Base-by-base conservation (phyloP, 2,113 vertebrate species). In the Brachionichthys hirsutus region DNA sequence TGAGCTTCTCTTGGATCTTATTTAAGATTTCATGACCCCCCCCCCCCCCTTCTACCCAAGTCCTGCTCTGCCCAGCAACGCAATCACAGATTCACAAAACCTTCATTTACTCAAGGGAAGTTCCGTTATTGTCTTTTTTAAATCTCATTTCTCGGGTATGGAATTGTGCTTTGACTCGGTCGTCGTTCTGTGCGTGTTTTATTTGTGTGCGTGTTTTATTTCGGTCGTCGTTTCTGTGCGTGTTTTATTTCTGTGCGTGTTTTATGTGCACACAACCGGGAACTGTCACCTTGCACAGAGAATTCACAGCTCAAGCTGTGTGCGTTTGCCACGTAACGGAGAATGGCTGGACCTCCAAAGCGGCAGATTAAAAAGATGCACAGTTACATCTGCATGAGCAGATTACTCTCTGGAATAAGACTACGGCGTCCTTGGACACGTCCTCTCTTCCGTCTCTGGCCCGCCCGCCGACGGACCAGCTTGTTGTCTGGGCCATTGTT, bases 251-350 rank as follows among this genome's bases (percentile, higher is more conserved):
- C 49, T 67, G 71, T 75, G 80, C 68, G 61, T 78, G 70, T 69
- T 79, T 83, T 87, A 78, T 86, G 86, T 85, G 82, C 82, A 83
- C 78, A 67, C 73, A 76, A 67, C 74, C 77, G 86, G 79, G 85
- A 89, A 88, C 84, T 89, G 80, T 87, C 87, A 87, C 87, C 85
- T 88, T 84, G 82, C 85, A 84, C 84, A 84, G 86, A 79, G 81
- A 82, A 80, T 86, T 88, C 85, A 87, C 88, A 88, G 85, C 88
- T 87, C 87, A 87, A 87, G 82, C 86, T 88, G 86, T 80, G 85
- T 83, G 86, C 75, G 75, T 89, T 88, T 85, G 84, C 85, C 87
- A 88, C 86, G 85, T 87, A 84, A 80, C 75, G 9, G 62, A 87
- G 82, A 80, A 86, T 83, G 87, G 76, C 85, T 83, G 88, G 82